These are phyloP conservation scores for Dendrolimus kikuchii DNA, from an alignment of 1,140 invertebrate genomes.

Conservation along the genomic window DNA sequence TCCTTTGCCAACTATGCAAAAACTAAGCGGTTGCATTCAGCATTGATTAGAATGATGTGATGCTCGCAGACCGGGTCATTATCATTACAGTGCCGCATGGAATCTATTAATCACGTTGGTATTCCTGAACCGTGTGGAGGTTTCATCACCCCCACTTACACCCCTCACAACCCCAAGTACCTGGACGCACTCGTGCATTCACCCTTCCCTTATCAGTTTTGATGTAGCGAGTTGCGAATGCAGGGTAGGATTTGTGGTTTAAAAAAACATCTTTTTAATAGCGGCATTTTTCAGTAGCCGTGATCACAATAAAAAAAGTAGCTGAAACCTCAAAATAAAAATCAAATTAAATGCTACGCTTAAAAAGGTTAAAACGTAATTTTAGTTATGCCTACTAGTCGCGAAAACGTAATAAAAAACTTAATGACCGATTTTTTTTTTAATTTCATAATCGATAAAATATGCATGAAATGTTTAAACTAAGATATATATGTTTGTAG, in stretches of 20 bases:
- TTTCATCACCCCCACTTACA: slow-evolving; percentile 16
- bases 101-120: slow-evolving; percentile 67
- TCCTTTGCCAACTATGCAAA: slow-evolving; percentile 17
- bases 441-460: too few relatives aligned
- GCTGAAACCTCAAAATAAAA: too few relatives aligned
- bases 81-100: slow-evolving; percentile 55
- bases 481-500: too few relatives aligned
- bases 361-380: too few relatives aligned
- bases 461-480: too few relatives aligned
- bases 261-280: too few relatives aligned
- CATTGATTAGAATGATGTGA: slow-evolving; percentile 43
- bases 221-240: slow-evolving; percentile 38
- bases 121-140: slow-evolving; percentile 40
- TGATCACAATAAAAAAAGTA: too few relatives aligned
- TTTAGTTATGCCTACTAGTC: too few relatives aligned
- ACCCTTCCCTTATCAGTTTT: slow-evolving; percentile 68
- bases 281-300: too few relatives aligned
- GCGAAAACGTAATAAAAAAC: too few relatives aligned
- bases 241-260: slow-evolving; percentile 42
- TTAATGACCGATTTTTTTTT: too few relatives aligned
- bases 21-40: slow-evolving; percentile 13
- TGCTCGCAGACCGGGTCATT: slow-evolving; percentile 43
- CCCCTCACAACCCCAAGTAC: slow-evolving; percentile 35
- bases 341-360: too few relatives aligned
- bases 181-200: slow-evolving; percentile 63